Conservation (phyloP, 2,113 vertebrate species). For the Coracopsis vasa region DNA sequence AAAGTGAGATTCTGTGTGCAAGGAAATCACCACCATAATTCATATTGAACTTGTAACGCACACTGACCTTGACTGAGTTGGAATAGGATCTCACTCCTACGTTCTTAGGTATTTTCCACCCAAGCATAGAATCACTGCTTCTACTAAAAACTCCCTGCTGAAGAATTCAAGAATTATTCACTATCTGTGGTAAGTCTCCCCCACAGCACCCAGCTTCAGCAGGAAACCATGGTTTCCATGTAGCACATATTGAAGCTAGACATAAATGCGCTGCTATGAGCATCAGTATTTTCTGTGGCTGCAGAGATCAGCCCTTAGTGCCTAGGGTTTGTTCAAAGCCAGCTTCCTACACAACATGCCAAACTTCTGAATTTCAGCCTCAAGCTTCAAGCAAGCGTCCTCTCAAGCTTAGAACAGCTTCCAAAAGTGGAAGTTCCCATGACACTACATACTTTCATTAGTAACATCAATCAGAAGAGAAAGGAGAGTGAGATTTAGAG, state of each 20-base stretch:
- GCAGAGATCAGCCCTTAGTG: background rate
- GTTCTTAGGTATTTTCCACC: background rate
- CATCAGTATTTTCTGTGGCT: background rate
- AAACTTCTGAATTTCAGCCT: background rate
- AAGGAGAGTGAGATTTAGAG: background rate
- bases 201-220: background rate
- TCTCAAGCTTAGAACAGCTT: background rate
- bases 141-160: background rate
- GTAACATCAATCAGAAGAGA: background rate
- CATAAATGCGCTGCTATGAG: background rate
- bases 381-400: background rate
- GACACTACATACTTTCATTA: background rate
- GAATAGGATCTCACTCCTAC: background rate
- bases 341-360: background rate
- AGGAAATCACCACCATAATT: background rate
- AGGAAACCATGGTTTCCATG: background rate
- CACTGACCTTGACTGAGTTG: rapidly evolving
- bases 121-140: background rate
- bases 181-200: background rate
- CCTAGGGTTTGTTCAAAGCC: background rate
- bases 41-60: background rate
- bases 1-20: background rate
- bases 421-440: background rate
- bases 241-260: background rate
- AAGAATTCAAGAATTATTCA: background rate